Base-by-base conservation (phyloP, 2,888 invertebrate genomes). In the Pediacus dermestoides region DNA sequence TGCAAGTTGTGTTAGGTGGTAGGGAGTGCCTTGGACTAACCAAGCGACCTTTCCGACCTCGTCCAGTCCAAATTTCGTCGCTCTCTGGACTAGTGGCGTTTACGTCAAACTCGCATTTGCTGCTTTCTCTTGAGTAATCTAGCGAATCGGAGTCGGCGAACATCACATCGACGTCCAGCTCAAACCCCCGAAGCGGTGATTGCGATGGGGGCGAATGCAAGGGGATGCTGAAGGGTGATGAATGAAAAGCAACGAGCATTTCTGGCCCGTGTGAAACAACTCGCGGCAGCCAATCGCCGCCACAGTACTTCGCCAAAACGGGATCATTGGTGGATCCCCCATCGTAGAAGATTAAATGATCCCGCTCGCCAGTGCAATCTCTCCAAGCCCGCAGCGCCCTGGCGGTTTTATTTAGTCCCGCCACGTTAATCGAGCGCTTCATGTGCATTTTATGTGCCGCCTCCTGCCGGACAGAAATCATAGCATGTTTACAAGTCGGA, bases 401-500 rank as follows among this genome's bases (percentile, higher is more conserved):
- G 2, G 67, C 64, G 2, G 83, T 85, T 68, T 82, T 82, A 66
- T 85, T 85, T 43, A 83, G 66, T 56, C 83, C 78, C 53, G 78
- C 81, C 73, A 77, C 82, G 15, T 76, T 76, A 48, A 79, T 78
- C 1, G 78, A 78, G 7, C 80, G 72, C 51, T 80, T 80, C 67
- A 82, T 78, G 61, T 81, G 81, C 76, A 83, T 79, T 65, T 82
- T 83, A 61, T 83, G 82, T 28, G 80, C 77, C 44, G 79, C 81
- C 58, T 83, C 82, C 66, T 88, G 88, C 33, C 82, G 76, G 41
- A 91, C 85, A 10, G 88, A 84, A 55, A 92, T 86, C 86, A 91
- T 89, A 21, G 91, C 90, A 70, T 89, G 88, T 66, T 90, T 90
- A 69, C 90, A 90, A 27, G 86, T 88, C 8, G 90, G 88, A 46